A percentile compares a stretch with the other conserved stretches of the same genome.
Evolutionary conservation across 2,797 vertebrate species (phyloP).

Genomic region (Odontamblyopus rebecca): DNA sequence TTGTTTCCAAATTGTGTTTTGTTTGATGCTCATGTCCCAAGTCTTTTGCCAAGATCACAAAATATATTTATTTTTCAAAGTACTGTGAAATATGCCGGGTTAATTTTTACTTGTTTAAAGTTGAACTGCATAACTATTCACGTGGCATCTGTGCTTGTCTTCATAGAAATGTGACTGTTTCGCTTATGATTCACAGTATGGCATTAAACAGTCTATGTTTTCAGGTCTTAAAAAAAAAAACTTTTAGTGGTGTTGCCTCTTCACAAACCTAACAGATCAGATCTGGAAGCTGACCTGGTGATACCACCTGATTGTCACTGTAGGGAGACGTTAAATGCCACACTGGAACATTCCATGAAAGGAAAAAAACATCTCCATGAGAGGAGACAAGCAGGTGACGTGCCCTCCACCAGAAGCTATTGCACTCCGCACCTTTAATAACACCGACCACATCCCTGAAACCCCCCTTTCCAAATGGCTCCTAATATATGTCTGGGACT

Average conservation of each 20-base stretch:
- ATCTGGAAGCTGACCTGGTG: background rate
- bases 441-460: background rate
- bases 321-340: too few relatives aligned
- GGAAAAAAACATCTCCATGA: too few relatives aligned
- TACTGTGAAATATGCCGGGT: too few relatives aligned
- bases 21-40: background rate
- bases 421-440: background rate
- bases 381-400: too few relatives aligned
- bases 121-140: background rate
- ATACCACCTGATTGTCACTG: background rate
- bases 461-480: too few relatives aligned
- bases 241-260: background rate
- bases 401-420: background rate
- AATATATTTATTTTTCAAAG: background rate
- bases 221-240: background rate
- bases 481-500: background rate
- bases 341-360: too few relatives aligned
- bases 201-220: background rate
- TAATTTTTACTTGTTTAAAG: background rate
- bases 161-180: background rate
- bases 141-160: background rate
- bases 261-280: background rate
- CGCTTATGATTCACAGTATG: background rate
- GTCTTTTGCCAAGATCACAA: background rate
- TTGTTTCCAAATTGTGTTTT: background rate